Conservation (phyloP, 2,113 vertebrate species). For the Montifringilla adamsi region DNA sequence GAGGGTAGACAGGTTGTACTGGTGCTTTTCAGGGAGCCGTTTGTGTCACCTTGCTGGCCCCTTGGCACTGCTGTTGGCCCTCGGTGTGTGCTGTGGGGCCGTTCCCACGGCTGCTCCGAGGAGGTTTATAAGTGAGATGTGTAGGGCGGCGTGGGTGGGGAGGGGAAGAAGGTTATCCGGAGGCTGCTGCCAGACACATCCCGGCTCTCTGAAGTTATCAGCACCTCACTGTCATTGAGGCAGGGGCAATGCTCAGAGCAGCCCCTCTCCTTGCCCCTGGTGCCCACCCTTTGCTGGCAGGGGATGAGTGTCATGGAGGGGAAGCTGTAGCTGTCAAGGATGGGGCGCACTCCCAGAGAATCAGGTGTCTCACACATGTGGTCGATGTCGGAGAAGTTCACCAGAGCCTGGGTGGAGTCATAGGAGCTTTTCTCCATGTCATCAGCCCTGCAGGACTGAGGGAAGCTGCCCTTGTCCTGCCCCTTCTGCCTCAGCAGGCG, state of each 20-base stretch:
- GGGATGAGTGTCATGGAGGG: constrained; percentile 78
- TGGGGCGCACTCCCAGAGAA: constrained; percentile 40
- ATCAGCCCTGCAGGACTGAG: constrained; percentile 67
- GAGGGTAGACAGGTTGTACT: not conserved
- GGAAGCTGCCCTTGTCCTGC: constrained; percentile 66
- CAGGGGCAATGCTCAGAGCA: constrained; percentile 60
- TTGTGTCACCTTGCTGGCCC: constrained; percentile 7
- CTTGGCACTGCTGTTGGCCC: not conserved
- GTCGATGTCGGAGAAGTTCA: constrained; percentile 80
- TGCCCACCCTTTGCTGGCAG: constrained; percentile 75
- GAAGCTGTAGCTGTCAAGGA: constrained; percentile 65
- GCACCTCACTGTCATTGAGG: constrained; percentile 67
- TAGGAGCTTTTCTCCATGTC: constrained; percentile 90
- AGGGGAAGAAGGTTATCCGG: constrained; percentile 54
- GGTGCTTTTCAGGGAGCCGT: constrained; percentile 15
- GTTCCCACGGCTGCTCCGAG: not conserved
- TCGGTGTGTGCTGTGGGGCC: not conserved
- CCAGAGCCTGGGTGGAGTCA: constrained; percentile 85
- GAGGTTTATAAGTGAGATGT: constrained; percentile 68
- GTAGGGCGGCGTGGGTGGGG: constrained; percentile 35
- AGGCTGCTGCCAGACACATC: constrained; percentile 17
- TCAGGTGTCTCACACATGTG: constrained; percentile 70
- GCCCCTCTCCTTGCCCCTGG: constrained; percentile 61
- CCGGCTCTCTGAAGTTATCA: constrained; percentile 58
- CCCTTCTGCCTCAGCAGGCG: constrained; percentile 73